Base-by-base conservation (phyloP, 2,113 vertebrate species). In the Tyrannus savana region DNA sequence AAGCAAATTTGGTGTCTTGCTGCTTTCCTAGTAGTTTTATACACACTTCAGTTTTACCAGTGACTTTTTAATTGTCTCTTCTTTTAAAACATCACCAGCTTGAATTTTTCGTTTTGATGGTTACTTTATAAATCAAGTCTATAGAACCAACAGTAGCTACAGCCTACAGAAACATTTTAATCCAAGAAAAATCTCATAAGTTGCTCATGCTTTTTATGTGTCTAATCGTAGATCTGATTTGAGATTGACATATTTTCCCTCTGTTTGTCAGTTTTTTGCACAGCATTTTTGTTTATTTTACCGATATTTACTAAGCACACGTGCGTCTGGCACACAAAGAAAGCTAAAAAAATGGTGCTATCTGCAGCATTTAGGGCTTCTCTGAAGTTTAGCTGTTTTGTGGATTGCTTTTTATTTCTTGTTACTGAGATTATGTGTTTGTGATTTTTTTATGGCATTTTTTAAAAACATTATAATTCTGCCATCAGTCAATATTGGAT, bases 191-290 rank as follows among this genome's bases (percentile, higher is more conserved):
- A 94, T 71, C 42, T 79, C 52, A 31, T 73, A 56, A 88, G 66
- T 88, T 77, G 50, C 15, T 91, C 39, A 6, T 88, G 75, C 47
- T 89, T 95, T 96, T 91, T 87, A 27, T 95, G 46, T 66, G 47
- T 94, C 83, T 91, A 95, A 97, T 82, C 95, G 91, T 83, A 94
- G 84, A 93, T 88, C 63, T 93, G 23, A 14, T 71, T 87, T 85
- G 42, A 91, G 87, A 94, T 69, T 96, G 95, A 76, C 74, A 83
- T 96, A 84, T 96, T 96, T 94, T 88, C 14, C 72, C 46, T 91
- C 28, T 28, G 8, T 84, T 90, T 92, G 74, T 95, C 94, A 85
- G 46, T 31, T 89, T 86, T 91, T 75, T 89, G 53, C 49, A 35
- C 41, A 89, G 91, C 73, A 75, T 75, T 95, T 82, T 37, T 95